Conservation (phyloP, 2,888 invertebrate species). For the Ectropis crepuscularia region DNA sequence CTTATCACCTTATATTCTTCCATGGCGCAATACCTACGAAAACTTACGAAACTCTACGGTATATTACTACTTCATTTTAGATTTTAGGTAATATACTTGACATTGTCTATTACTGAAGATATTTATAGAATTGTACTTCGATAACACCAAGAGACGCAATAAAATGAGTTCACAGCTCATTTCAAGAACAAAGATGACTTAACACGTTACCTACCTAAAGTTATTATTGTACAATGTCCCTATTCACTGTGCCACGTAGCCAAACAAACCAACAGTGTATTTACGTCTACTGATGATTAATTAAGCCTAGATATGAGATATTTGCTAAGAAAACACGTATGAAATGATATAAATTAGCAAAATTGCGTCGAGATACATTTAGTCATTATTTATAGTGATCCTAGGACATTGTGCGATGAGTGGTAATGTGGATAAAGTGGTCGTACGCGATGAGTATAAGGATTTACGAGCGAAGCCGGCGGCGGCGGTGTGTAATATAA, state of each 20-base stretch:
- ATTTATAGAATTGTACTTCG: no score
- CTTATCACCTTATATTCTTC: no score
- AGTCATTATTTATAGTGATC: conserved; percentile 32
- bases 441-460: conserved; percentile 37
- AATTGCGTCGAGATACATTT: conserved; percentile 29
- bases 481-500: conserved; percentile 43
- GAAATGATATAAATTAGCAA: conserved; percentile 39
- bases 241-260: conserved; percentile 23
- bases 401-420: conserved; percentile 37
- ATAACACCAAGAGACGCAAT: neutral
- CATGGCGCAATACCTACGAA: no score
- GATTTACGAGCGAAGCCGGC: conserved; percentile 32
- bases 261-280: conserved; percentile 23
- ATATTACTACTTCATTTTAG: no score
- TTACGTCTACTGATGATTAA: conserved; percentile 30
- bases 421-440: conserved; percentile 31
- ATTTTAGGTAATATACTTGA: no score
- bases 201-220: neutral
- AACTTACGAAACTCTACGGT: no score
- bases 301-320: conserved; percentile 36
- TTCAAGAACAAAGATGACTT: conserved; percentile 1
- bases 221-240: conserved; percentile 9
- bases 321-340: conserved; percentile 46
- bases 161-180: conserved; percentile 2
- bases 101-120: no score